Evolutionary conservation across 2,888 invertebrate species (phyloP), one percentile per base, ranked within the genome.

Genomic region (Heteromurus nitidus): DNA sequence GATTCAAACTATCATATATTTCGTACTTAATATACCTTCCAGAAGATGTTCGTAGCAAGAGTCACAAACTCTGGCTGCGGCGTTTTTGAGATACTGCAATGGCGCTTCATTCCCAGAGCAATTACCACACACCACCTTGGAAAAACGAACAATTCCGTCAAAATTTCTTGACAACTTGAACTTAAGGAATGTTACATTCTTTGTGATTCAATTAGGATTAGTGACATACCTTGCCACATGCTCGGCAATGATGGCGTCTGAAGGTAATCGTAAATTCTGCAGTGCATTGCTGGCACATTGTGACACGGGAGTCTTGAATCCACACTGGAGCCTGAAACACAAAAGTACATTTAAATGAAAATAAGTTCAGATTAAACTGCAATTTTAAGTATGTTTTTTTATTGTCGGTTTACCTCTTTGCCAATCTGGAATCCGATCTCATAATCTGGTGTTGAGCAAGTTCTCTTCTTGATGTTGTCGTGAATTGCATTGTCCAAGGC

Each of bases 141-240:
- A 2, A 88, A 28, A 53, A n/a, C n/a, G n/a, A n/a, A n/a, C n/a
- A n/a, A n/a, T n/a, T n/a, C n/a, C n/a, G n/a, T n/a, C n/a, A n/a
- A n/a, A n/a, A n/a, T n/a, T n/a, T n/a, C n/a, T n/a, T n/a, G n/a
- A n/a, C n/a, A n/a, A n/a, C n/a, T n/a, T n/a, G n/a, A n/a, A n/a
- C n/a, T n/a, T n/a, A n/a, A n/a, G n/a, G n/a, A n/a, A n/a, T n/a
- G n/a, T n/a, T n/a, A n/a, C n/a, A n/a, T n/a, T n/a, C n/a, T n/a
- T n/a, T n/a, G n/a, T n/a, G n/a, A n/a, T n/a, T n/a, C n/a, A n/a
- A n/a, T n/a, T n/a, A n/a, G n/a, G n/a, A n/a, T n/a, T n/a, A n/a
- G n/a, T n/a, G n/a, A n/a, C n/a, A n/a, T 88, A 92, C 92, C 89
- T 92, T 92, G 75, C 93, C 93, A 89, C 93, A 93, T 42, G 92